phyloP scores from a whole-genome alignment of 2,888 invertebrate genomes.

The Andrena hattorfiana region DNA sequence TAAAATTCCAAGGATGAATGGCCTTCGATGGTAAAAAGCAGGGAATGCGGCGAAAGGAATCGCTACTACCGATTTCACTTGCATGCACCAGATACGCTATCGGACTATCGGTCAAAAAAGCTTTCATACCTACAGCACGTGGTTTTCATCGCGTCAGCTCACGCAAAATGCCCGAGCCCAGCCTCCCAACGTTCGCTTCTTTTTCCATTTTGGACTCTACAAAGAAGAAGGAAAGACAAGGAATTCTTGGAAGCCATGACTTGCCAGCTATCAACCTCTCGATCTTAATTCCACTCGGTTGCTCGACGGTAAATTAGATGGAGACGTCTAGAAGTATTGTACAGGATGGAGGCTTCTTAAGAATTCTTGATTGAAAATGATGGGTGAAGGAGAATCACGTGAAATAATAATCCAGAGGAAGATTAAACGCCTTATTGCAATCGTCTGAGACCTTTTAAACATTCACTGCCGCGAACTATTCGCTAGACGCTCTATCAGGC shows the following conservation, averaged over 20 bases:
- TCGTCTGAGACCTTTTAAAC: not conserved
- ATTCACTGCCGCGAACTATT: too few relatives aligned
- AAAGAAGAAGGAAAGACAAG: conserved; percentile 2
- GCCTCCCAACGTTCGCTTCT: not conserved
- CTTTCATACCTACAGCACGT: not conserved
- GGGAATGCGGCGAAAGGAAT: not conserved
- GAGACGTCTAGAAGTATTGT: conserved; percentile 4
- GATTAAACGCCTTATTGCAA: not conserved
- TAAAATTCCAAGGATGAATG: not conserved
- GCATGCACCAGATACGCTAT: not conserved
- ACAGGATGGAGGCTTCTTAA: not conserved
- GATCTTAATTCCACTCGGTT: conserved; percentile 13
- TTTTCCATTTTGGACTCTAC: not conserved
- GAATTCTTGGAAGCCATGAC: conserved; percentile 25
- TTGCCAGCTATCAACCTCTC: conserved; percentile 12
- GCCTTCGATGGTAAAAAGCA: not conserved
- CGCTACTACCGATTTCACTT: conserved; percentile 22
- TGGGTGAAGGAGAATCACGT: not conserved
- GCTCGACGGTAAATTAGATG: conserved; percentile 8
- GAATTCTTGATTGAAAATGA: not conserved
- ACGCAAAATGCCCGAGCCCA: not conserved
- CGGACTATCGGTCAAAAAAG: not conserved
- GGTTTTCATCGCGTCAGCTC: not conserved
- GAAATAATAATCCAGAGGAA: not conserved
- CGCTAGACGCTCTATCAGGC: too few relatives aligned